phyloP scores from a whole-genome alignment of 2,888 invertebrate species.

The Leptogaster cylindrica region DNA sequence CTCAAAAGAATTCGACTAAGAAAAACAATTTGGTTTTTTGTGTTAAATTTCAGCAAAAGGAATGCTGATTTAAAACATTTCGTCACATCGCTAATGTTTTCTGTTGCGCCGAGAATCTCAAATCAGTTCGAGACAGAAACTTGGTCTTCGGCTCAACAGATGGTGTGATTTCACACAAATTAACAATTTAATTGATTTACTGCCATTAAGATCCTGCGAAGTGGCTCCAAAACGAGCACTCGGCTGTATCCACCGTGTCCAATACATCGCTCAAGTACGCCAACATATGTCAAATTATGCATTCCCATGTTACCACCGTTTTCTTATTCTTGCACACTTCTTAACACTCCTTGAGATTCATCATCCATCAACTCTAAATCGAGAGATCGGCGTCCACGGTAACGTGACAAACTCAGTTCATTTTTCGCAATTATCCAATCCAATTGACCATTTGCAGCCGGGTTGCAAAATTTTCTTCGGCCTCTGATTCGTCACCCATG shows the following conservation, averaged over 20 bases:
- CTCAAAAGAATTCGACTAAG: no score
- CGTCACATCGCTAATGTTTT: no score
- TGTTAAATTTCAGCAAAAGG: no score
- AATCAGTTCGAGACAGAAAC: no score
- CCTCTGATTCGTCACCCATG: conserved; percentile 5
- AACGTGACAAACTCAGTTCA: conserved; percentile 31
- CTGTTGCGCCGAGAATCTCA: no score
- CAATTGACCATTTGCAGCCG: conserved; percentile 32
- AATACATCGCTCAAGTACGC: conserved; percentile 27
- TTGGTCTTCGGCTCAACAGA: background rate
- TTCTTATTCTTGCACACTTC: no score
- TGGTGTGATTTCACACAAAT: conserved; percentile 41
- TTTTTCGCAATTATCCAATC: conserved; percentile 40
- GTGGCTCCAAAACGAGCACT: conserved; percentile 30
- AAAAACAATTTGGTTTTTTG: no score
- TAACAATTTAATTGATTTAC: conserved; percentile 41
- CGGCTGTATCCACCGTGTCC: conserved; percentile 32
- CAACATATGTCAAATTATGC: conserved; percentile 40
- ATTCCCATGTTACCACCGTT: conserved; percentile 24
- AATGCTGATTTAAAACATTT: no score
- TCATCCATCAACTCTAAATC: conserved; percentile 13
- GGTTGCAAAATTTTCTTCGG: conserved; percentile 7
- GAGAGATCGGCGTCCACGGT: conserved; percentile 24
- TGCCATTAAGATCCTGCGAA: conserved; percentile 6
- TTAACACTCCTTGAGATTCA: conserved; percentile 11